A percentile compares a stretch with the other conserved stretches of the same genome.
phyloP scores from a whole-genome alignment of 2,888 invertebrate species.

The Laspeyria flexula region DNA sequence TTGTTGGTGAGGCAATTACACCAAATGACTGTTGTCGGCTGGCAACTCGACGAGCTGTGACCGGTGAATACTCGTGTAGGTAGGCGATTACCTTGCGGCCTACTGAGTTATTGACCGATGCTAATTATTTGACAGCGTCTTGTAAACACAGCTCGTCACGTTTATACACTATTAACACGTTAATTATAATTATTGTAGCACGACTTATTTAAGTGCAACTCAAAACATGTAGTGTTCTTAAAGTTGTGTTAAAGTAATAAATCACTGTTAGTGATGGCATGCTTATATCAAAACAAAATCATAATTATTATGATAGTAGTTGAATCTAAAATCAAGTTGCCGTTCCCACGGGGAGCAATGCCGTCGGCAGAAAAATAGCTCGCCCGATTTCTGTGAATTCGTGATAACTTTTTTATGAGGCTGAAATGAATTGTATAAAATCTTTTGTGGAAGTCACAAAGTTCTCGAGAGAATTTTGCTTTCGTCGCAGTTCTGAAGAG shows the following conservation, averaged over 20 bases:
- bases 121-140: constrained; percentile 73
- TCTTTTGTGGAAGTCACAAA: constrained; percentile 79
- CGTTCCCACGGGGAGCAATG: constrained; percentile 72
- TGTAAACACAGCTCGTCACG: constrained; percentile 62
- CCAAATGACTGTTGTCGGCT: constrained; percentile 66
- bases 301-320: constrained; percentile 15
- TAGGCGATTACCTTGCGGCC: constrained; percentile 62
- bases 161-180: constrained; percentile 52
- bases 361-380: constrained; percentile 77
- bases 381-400: constrained; percentile 77
- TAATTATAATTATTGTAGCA: constrained; percentile 55
- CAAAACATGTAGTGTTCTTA: neutral
- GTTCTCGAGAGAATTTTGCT: constrained; percentile 72
- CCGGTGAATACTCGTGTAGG: constrained; percentile 50
- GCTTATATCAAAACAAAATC: constrained; percentile 34
- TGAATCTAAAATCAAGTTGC: constrained; percentile 54
- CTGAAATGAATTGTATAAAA: constrained; percentile 82
- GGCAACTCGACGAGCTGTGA: constrained; percentile 60
- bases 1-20: constrained; percentile 74
- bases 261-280: constrained; percentile 17
- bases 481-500: constrained; percentile 67
- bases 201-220: constrained; percentile 19
- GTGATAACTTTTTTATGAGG: constrained; percentile 83
- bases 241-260: constrained; percentile 2
- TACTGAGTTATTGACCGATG: constrained; percentile 71